A percentile compares a stretch with the other conserved stretches of the same genome.
Conservation (phyloP, 92 coral and sea anemone genomes). For the Phymanthus crucifer region DNA sequence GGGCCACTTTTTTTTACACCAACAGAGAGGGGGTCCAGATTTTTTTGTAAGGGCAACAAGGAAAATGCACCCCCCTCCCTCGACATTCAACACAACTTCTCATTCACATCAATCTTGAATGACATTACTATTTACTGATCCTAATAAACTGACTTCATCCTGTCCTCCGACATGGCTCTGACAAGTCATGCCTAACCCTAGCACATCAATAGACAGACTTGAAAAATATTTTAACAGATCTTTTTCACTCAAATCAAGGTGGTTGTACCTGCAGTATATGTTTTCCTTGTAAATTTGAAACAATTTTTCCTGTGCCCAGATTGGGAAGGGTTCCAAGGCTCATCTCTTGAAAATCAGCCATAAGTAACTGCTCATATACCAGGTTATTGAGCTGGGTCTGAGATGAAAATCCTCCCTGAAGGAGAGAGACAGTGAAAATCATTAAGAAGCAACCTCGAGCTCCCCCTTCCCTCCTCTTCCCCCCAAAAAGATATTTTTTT, state of each 20-base stretch:
- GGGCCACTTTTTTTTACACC: too few species aligned
- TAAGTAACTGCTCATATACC: conserved; percentile 82
- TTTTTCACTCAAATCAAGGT: background rate
- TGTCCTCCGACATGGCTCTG: too few species aligned
- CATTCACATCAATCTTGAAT: too few species aligned
- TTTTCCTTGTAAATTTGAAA: conserved; percentile 57
- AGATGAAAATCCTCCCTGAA: conserved; percentile 54
- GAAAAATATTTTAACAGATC: background rate
- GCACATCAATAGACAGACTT: background rate
- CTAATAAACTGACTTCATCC: too few species aligned
- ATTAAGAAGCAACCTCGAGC: too few species aligned
- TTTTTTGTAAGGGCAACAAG: too few species aligned
- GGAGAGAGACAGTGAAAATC: background rate
- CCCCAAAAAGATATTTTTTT: background rate
- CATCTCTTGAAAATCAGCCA: conserved; percentile 85
- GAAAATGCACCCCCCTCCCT: background rate
- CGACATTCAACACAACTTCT: too few species aligned
- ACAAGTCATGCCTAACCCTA: too few species aligned
- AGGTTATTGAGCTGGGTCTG: conserved; percentile 52
- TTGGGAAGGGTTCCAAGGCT: conserved; percentile 65
- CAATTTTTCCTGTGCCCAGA: conserved; percentile 40
- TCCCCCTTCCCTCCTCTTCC: background rate
- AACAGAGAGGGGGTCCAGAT: too few species aligned
- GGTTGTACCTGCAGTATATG: conserved; percentile 72
- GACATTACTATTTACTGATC: too few species aligned